These are phyloP conservation scores for Lepidurus couesii DNA, from an alignment of 1,140 invertebrate genomes.

Conservation along the genomic window DNA sequence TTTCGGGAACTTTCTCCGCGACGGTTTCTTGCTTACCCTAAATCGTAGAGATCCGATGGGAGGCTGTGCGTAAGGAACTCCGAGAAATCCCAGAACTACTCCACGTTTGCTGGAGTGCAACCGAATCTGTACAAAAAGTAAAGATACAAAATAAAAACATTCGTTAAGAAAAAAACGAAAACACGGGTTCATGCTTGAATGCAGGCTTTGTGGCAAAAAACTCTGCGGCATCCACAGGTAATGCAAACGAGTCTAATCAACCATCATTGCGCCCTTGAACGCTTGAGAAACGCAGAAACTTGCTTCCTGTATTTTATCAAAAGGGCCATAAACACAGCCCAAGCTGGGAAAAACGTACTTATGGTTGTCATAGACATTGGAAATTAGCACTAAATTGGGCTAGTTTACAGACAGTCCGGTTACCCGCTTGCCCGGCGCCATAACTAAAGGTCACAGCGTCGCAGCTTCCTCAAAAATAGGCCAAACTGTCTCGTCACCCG, in stretches of 20 bases:
- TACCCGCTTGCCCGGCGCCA: not conserved
- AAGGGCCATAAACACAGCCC: not conserved
- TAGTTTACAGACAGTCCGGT: not conserved
- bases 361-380: not conserved
- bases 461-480: not conserved
- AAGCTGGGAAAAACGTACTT: no score
- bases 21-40: constrained; percentile 42
- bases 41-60: constrained; percentile 57
- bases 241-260: constrained; percentile 23
- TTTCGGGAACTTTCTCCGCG: constrained; percentile 14
- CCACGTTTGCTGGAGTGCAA: constrained; percentile 32
- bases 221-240: constrained; percentile 7
- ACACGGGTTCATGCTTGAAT: not conserved
- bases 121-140: constrained; percentile 27
- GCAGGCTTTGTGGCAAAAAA: not conserved
- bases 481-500: constrained; percentile 3
- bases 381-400: not conserved
- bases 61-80: constrained; percentile 61
- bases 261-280: constrained; percentile 25
- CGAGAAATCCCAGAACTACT: constrained; percentile 56
- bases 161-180: constrained; percentile 19
- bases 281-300: constrained; percentile 18
- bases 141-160: not conserved
- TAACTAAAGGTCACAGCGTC: constrained; percentile 13
- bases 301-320: not conserved